phyloP scores from a whole-genome alignment of 2,888 invertebrate species.

The Epistrophe grossulariae region DNA sequence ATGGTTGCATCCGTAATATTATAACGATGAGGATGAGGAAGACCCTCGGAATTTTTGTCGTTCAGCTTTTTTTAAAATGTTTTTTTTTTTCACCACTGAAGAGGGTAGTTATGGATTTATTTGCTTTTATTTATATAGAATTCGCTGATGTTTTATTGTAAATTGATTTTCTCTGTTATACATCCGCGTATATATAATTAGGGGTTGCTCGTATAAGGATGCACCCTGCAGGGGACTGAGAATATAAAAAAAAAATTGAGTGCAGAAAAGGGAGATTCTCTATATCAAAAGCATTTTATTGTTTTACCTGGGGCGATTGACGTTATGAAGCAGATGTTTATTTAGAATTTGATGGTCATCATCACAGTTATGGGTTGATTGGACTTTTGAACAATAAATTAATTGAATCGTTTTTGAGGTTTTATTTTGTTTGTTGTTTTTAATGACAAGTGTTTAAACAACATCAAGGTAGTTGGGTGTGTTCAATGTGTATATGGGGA shows the following conservation, averaged over 20 bases:
- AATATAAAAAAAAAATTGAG: background rate
- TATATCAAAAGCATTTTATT: background rate
- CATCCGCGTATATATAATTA: background rate
- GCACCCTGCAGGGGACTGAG: background rate
- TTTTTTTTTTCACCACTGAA: background rate
- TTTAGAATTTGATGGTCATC: background rate
- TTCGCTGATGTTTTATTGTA: background rate
- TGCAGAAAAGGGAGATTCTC: background rate
- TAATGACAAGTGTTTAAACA: background rate
- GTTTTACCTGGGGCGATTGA: background rate
- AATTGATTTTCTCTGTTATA: background rate
- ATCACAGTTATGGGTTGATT: background rate
- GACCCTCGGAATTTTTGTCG: background rate
- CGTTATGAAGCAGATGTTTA: background rate
- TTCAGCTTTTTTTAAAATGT: background rate
- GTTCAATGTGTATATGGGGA: no score
- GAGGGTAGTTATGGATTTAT: background rate
- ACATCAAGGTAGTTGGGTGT: background rate
- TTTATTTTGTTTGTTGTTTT: background rate
- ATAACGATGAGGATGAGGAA: background rate
- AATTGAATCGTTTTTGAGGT: background rate
- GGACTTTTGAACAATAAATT: background rate
- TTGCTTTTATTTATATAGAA: background rate
- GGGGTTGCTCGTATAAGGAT: background rate
- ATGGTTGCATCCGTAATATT: constrained; percentile 58